These are phyloP conservation scores for Drosophila repleta DNA, from an alignment of 1,140 invertebrate genomes.

Conservation along the genomic window DNA sequence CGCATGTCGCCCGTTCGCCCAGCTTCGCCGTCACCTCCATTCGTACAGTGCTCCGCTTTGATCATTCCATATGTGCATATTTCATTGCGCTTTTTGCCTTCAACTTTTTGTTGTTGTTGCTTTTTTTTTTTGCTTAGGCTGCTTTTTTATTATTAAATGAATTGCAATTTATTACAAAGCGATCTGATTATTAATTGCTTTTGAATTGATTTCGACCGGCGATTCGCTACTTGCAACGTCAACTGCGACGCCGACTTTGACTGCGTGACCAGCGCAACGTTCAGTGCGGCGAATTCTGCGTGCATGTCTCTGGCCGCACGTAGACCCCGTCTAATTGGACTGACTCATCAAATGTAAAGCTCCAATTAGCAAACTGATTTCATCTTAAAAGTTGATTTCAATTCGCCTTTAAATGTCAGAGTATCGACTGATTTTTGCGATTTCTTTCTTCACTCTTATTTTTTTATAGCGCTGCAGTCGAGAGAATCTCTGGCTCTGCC, in stretches of 20 bases:
- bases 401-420: background rate
- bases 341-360: slow-evolving; percentile 40
- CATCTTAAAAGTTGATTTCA: slow-evolving; percentile 17
- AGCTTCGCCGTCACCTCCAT: slow-evolving; percentile 29
- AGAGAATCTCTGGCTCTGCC: background rate
- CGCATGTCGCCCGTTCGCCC: slow-evolving; percentile 46
- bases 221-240: slow-evolving; percentile 20
- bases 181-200: slow-evolving; percentile 79
- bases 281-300: slow-evolving; percentile 49
- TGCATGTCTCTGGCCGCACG: slow-evolving; percentile 48
- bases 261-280: slow-evolving; percentile 76
- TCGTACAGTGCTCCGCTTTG: slow-evolving; percentile 15
- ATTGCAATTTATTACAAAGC: slow-evolving; percentile 79
- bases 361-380: slow-evolving; percentile 14
- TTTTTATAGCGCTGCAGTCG: background rate
- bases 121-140: slow-evolving; percentile 55
- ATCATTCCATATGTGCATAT: slow-evolving; percentile 48
- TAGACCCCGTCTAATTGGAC: slow-evolving; percentile 51
- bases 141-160: slow-evolving; percentile 58
- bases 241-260: background rate
- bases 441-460: too few relatives aligned
- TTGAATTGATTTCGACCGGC: slow-evolving; percentile 66
- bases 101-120: slow-evolving; percentile 40
- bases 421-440: background rate
- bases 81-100: slow-evolving; percentile 43